phyloP scores from a whole-genome alignment of 2,797 vertebrate species.

The Betta splendens region DNA sequence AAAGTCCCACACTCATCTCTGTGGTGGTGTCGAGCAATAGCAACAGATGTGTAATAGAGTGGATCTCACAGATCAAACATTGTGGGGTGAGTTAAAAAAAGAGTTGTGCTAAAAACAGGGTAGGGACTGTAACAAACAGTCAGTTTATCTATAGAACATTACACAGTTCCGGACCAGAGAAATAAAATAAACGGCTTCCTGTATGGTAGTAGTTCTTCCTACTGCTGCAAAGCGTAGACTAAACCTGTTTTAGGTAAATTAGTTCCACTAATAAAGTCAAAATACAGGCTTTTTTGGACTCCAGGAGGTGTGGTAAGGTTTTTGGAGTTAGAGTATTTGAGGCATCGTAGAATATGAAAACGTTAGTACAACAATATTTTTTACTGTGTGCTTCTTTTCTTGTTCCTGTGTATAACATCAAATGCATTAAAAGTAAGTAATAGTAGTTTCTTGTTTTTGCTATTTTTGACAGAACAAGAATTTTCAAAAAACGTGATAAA shows the following conservation, averaged over 20 bases:
- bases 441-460: too few relatives aligned
- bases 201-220: neutral
- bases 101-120: neutral
- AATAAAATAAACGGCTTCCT: constrained; percentile 1
- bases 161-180: neutral
- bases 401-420: neutral
- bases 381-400: neutral
- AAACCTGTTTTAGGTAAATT: neutral
- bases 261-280: constrained; percentile 1
- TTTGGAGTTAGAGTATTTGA: too few relatives aligned
- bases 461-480: constrained; percentile 84
- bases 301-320: neutral
- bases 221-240: neutral
- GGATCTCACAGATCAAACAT: constrained; percentile 28
- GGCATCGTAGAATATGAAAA: too few relatives aligned
- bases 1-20: constrained; percentile 4
- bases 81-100: constrained; percentile 1
- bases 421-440: neutral
- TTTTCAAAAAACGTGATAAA: constrained; percentile 90
- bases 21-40: constrained; percentile 18
- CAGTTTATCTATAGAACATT: neutral
- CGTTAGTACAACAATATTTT: neutral
- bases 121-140: neutral
- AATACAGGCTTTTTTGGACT: neutral
- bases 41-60: constrained; percentile 29